Base-by-base conservation (phyloP, 2,888 invertebrate species). In the Nymphalis urticae region DNA sequence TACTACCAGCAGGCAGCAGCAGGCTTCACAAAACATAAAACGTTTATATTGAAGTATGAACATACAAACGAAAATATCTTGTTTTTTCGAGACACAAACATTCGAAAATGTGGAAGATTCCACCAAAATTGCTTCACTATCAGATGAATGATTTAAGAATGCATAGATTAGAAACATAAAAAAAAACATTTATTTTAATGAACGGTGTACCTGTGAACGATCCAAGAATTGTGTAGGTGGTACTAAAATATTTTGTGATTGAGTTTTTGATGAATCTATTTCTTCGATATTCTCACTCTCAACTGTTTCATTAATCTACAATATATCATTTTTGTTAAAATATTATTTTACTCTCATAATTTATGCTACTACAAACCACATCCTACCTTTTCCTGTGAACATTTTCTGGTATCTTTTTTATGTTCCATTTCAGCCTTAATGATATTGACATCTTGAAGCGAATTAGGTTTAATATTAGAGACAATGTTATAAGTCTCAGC, bases 151-250 rank as follows among this genome's bases (percentile, higher is more conserved):
- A 5, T 27, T 2, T 27, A 27, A 27, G 27, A 27, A 5, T 5
- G 5, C 27, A 27, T 27, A 32, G 27, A 32, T 5, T 0, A 32
- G 0, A 32, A 32, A 32, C 6, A 32, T 32, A 32, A 6, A 32
- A 32, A 32, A 32, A 42, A 13, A 42, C 42, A 42, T 42, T 13
- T 0, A 42, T 42, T 42, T 32, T 50, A 21, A 59, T 19, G 42
- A 56, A n/a, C n/a, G 51, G 68, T 56, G 42, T 66, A 83, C 84
- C 80, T 83, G 77, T 51, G 80, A 75, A 16, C 75, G 72, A 73
- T 90, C 91, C 71, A 85, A 66, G 72, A 89, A 91, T 71, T 86
- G 88, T 50, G 87, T 79, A 10, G 90, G 90, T 50, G 91, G 90
- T 64, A 82, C 74, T 54, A 90, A 66, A 63, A 85, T 76, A 69